Conservation (phyloP, 1,140 invertebrate species). For the Euschistus heros region DNA sequence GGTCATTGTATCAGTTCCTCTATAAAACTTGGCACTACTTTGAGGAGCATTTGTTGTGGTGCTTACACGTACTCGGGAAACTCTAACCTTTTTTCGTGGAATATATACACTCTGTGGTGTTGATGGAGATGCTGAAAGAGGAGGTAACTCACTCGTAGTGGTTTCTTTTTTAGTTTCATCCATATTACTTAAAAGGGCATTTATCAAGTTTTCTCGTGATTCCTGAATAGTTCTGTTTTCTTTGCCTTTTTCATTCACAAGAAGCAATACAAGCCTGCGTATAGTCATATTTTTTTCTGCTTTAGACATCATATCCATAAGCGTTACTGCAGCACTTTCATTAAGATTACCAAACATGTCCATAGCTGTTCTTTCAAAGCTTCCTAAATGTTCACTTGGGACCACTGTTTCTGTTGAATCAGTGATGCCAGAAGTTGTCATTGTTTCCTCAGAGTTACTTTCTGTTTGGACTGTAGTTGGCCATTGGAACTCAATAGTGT, state of each 20-base stretch:
- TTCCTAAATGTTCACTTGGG: slow-evolving; percentile 34
- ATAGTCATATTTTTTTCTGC: slow-evolving; percentile 64
- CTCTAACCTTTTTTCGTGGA: slow-evolving; percentile 18
- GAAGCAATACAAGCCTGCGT: slow-evolving; percentile 55
- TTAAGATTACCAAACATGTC: slow-evolving; percentile 65
- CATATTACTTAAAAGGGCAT: slow-evolving; percentile 47
- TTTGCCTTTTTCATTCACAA: slow-evolving; percentile 51
- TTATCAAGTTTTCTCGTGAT: slow-evolving; percentile 48
- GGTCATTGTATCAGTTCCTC: slow-evolving; percentile 22
- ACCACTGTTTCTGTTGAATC: neutral
- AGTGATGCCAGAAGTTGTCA: neutral
- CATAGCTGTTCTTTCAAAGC: slow-evolving; percentile 41
- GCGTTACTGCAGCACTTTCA: slow-evolving; percentile 54
- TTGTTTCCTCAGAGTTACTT: slow-evolving; percentile 28
- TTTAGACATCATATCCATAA: slow-evolving; percentile 69
- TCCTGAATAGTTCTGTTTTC: slow-evolving; percentile 48
- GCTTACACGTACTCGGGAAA: neutral
- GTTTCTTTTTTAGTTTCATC: slow-evolving; percentile 5
- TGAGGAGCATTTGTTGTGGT: neutral
- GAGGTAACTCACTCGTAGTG: neutral
- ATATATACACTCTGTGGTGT: neutral
- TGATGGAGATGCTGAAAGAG: slow-evolving; percentile 28
- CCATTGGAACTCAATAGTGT: neutral
- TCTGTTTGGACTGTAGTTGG: slow-evolving; percentile 29
- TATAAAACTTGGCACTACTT: slow-evolving; percentile 28